Evolutionary conservation across 2,113 vertebrate genomes (phyloP).

Genomic region (Nerophis lumbriciformis): DNA sequence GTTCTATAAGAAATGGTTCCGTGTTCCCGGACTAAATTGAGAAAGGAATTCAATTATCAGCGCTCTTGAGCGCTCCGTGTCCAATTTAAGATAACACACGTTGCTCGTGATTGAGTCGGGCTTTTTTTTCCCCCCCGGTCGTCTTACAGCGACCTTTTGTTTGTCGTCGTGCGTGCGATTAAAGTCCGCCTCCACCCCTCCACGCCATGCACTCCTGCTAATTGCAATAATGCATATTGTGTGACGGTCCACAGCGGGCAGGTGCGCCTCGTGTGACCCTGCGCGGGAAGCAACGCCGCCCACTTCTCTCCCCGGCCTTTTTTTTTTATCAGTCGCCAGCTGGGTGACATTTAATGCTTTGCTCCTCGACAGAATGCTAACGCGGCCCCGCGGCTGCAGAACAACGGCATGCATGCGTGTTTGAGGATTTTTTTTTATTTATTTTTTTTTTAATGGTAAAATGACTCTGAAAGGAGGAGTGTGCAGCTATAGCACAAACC

Average conservation of each 20-base stretch:
- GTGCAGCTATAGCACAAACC: too few relatives aligned
- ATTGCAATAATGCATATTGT: too few relatives aligned
- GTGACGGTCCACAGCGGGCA: too few relatives aligned
- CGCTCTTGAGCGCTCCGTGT: constrained; percentile 25
- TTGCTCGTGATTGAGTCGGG: constrained; percentile 33
- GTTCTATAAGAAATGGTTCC: constrained; percentile 15
- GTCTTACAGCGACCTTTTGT: not conserved
- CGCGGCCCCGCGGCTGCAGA: constrained; percentile 38
- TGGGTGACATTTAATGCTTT: constrained; percentile 61
- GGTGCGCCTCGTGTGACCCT: too few relatives aligned
- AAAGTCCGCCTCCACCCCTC: not conserved
- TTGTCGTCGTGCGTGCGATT: constrained; percentile 4
- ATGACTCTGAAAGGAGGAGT: constrained; percentile 4
- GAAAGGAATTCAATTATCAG: constrained; percentile 40
- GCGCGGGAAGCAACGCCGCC: not conserved
- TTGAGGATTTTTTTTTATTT: not conserved
- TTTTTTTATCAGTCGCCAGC: constrained; percentile 23
- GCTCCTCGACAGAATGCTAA: constrained; percentile 59
- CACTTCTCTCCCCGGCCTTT: constrained; percentile 9
- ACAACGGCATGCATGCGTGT: constrained; percentile 21
- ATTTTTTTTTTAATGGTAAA: not conserved
- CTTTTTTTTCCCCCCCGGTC: too few relatives aligned
- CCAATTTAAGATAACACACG: constrained; percentile 48
- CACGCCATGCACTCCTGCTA: not conserved
- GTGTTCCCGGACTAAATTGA: not conserved